Conservation (phyloP, 2,888 invertebrate species). For the Heliconius cydno region DNA sequence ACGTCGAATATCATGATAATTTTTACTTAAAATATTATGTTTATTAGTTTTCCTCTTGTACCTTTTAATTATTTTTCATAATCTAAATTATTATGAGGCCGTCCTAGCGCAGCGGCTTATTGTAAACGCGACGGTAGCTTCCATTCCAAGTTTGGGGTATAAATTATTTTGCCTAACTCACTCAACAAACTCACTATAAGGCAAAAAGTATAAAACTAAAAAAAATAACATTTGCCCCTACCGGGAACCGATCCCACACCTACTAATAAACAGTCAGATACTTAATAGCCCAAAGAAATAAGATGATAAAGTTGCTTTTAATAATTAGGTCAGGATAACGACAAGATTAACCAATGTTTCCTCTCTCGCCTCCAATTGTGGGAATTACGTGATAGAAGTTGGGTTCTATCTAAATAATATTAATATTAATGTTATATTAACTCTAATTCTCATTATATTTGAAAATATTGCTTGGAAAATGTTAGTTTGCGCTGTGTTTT, state of each 20-base stretch:
- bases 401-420: conserved; percentile 18
- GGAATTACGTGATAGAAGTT: conserved; percentile 33
- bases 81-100: background rate
- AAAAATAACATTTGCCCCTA: background rate
- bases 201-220: background rate
- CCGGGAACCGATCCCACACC: background rate
- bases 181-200: too few relatives aligned
- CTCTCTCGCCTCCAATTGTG: conserved; percentile 38
- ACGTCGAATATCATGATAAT: conserved; percentile 2
- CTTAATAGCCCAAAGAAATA: background rate
- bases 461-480: background rate
- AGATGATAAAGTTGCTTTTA: conserved; percentile 41
- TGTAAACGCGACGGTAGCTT: too few relatives aligned
- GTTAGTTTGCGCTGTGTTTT: too few relatives aligned
- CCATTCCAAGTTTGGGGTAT: too few relatives aligned
- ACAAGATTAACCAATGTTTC: conserved; percentile 42
- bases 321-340: conserved; percentile 43
- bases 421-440: conserved; percentile 22
- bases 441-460: background rate
- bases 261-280: background rate
- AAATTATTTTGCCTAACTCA: too few relatives aligned
- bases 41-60: background rate
- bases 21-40: conserved; percentile 9
- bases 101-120: background rate
- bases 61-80: background rate